Conservation (phyloP, 2,113 vertebrate genomes). For the Neodon shergylaensis region DNA sequence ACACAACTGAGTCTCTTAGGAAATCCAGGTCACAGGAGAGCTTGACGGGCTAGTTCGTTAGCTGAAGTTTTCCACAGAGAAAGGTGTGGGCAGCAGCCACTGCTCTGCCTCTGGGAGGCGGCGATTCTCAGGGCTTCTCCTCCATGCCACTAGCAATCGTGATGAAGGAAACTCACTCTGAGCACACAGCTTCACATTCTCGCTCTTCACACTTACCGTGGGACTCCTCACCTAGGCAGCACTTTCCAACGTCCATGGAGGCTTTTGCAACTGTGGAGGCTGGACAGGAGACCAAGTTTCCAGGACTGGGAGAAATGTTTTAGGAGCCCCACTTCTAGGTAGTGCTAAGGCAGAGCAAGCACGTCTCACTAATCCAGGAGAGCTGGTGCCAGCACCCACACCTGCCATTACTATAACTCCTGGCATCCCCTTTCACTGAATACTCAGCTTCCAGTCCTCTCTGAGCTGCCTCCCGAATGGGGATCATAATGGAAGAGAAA, state of each 20-base stretch:
- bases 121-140: neutral
- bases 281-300: neutral
- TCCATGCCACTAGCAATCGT: neutral
- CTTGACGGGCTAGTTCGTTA: neutral
- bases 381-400: neutral
- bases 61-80: neutral
- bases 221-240: neutral
- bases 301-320: neutral
- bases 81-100: neutral
- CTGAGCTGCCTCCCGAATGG: neutral
- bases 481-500: neutral
- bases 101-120: neutral
- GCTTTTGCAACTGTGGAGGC: neutral
- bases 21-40: neutral
- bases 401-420: neutral
- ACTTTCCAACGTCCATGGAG: neutral
- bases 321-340: neutral
- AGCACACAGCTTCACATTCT: too few species aligned
- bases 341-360: neutral
- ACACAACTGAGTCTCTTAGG: neutral
- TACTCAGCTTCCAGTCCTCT: neutral
- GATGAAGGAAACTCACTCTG: neutral
- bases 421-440: neutral
- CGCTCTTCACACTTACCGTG: accelerated
- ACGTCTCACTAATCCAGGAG: neutral